A percentile compares a stretch with the other conserved stretches of the same genome.
phyloP scores from a whole-genome alignment of 2,113 vertebrate genomes.

The Anguilla japonica region DNA sequence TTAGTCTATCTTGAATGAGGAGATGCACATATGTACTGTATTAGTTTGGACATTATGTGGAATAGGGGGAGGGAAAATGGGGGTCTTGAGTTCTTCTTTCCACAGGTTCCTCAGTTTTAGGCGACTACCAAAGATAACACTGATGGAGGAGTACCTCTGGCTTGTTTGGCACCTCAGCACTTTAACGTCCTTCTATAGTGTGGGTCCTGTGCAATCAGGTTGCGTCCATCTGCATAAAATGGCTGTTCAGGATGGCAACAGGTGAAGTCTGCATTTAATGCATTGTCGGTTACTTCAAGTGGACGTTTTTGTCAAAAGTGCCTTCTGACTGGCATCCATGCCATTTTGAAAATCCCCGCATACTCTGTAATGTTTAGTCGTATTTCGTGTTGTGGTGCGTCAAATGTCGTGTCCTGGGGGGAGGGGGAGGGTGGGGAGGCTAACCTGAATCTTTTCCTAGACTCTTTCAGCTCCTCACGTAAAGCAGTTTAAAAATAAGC shows the following conservation, averaged over 20 bases:
- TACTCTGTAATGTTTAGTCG: too few species aligned
- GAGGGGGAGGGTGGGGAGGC: slow-evolving; percentile 51
- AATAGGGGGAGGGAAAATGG: slow-evolving; percentile 52
- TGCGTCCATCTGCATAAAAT: slow-evolving; percentile 46
- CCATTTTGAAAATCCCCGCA: neutral
- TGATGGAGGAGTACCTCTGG: slow-evolving; percentile 24
- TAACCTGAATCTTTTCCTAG: slow-evolving; percentile 73
- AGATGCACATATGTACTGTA: slow-evolving; percentile 9
- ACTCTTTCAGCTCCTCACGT: slow-evolving; percentile 66
- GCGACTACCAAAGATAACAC: slow-evolving; percentile 49
- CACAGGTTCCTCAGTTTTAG: slow-evolving; percentile 64
- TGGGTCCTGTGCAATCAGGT: slow-evolving; percentile 45
- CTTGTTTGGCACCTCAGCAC: slow-evolving; percentile 24
- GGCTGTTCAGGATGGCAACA: slow-evolving; percentile 55
- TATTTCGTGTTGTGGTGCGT: neutral
- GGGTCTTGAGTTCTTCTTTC: slow-evolving; percentile 68
- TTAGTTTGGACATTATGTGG: neutral
- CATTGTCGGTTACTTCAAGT: slow-evolving; percentile 57
- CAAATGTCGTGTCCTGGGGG: slow-evolving; percentile 34
- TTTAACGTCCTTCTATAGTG: slow-evolving; percentile 45
- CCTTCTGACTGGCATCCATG: slow-evolving; percentile 15
- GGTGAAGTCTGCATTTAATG: slow-evolving; percentile 45
- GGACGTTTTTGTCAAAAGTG: slow-evolving; percentile 18
- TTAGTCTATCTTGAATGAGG: neutral
- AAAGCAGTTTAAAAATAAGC: slow-evolving; percentile 43